Evolutionary conservation across 2,797 vertebrate genomes (phyloP), one percentile per base, ranked within the genome.

Genomic region (Oreochromis mossambicus): DNA sequence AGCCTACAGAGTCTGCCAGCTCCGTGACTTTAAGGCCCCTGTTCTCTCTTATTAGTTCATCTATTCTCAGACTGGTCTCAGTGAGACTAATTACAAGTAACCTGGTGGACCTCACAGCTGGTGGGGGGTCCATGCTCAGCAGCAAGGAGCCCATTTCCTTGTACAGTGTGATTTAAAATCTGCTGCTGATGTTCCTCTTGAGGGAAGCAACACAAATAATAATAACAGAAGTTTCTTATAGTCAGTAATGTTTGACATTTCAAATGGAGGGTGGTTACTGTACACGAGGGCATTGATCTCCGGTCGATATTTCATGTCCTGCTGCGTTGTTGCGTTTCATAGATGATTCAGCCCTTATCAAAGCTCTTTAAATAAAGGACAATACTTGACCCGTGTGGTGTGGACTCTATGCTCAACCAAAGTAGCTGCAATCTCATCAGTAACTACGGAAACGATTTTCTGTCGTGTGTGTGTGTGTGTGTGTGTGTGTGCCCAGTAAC

Each of bases 281-380:
- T 81, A 80, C 55, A 68, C 6, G 11, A 56, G 46, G 32, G 14
- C 43, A 63, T 68, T 63, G 76, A 87, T 87, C 85, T 77, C 77
- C 41, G 79, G 85, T 84, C 48, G 83, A 95, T 90, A 88, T 89
- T 86, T 21, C 73, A 75, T 85, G 54, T 81, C 79, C 81, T 77
- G 26, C 55, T 78, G 56, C 51, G 14, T 50, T 80, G 43, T 80
- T 55, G 77, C 55, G 48, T 83, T 55, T 86, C 21, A 36, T 78
- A 26, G 77, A 77, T 83, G 10, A 61, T 61, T 86, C 43, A 82
- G 79, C 50, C 66, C 86, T 93, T 92, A 89, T 90, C 92, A 87
- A 80, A 83, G 77, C 78, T 79, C 38, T 86, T 82, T 83, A 85
- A 83, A 56, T 90, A 77, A 86, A 90, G 34, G 56, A 86, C 80